Conservation (phyloP, 2,797 vertebrate genomes). For the Bradypus variegatus region DNA sequence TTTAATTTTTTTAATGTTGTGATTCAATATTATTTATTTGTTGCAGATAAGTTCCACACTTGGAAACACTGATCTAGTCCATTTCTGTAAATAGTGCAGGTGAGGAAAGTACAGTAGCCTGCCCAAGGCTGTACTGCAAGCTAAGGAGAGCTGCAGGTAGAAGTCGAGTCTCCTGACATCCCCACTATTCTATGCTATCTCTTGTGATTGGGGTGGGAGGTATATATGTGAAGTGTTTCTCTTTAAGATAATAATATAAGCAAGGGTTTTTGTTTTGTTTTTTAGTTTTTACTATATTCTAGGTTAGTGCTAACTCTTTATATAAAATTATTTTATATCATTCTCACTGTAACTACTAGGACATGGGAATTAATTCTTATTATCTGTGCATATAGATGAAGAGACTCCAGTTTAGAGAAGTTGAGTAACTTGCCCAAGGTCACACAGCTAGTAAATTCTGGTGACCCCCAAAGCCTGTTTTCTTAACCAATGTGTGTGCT, state of each 20-base stretch:
- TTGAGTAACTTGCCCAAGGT: not conserved
- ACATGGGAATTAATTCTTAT: not conserved
- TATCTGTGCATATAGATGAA: not conserved
- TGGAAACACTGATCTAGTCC: not conserved
- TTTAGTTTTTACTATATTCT: not conserved
- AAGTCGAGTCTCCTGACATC: not conserved
- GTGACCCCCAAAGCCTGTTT: not conserved
- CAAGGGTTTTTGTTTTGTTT: not conserved
- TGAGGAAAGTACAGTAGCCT: not conserved
- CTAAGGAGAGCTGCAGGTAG: not conserved
- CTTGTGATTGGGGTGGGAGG: not conserved
- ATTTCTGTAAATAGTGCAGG: not conserved
- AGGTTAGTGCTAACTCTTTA: conserved; percentile 6
- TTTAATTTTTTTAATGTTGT: not conserved
- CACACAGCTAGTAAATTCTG: not conserved
- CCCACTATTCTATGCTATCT: not conserved
- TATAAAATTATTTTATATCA: conserved; percentile 10
- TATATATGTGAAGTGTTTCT: not conserved
- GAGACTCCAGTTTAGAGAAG: not conserved
- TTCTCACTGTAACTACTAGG: not conserved
- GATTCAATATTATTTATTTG: not conserved
- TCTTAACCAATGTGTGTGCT: not conserved
- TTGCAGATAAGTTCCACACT: not conserved
- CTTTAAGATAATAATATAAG: not conserved
- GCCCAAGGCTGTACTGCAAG: not conserved